Evolutionary conservation across 2,113 vertebrate species (phyloP).

Genomic region (Orientallactaga bullata): DNA sequence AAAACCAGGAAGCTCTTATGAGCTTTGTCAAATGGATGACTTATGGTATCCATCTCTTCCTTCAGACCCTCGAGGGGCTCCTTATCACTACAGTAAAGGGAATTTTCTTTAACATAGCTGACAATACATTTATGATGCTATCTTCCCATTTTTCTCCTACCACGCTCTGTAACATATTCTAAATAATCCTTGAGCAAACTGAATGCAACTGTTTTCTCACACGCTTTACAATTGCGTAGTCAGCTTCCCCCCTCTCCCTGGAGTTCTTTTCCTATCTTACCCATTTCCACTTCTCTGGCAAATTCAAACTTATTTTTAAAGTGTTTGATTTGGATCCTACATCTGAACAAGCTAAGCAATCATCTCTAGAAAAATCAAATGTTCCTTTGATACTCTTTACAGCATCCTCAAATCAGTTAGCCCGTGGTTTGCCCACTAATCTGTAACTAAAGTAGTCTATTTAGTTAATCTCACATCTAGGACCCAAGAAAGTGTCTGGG

Average conservation of each 20-base stretch:
- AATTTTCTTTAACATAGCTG: neutral
- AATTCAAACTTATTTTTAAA: neutral
- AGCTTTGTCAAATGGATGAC: neutral
- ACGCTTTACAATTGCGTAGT: neutral
- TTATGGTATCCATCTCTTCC: neutral
- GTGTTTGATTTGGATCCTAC: neutral
- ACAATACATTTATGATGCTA: neutral
- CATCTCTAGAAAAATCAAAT: neutral
- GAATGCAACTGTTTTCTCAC: neutral
- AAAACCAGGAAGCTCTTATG: neutral
- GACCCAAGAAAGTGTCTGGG: neutral
- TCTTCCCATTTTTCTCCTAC: conserved; percentile 11
- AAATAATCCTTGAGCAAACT: neutral
- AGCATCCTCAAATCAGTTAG: neutral
- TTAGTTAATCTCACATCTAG: neutral
- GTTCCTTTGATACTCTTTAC: neutral
- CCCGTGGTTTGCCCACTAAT: neutral
- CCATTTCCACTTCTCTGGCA: neutral
- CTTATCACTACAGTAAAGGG: neutral
- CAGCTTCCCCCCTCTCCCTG: neutral
- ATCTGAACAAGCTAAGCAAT: neutral
- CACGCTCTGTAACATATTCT: neutral
- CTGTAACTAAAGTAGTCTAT: neutral
- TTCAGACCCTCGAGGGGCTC: neutral
- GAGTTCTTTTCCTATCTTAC: neutral